Percentiles rank a stretch among this genome's conserved stretches.
These are phyloP conservation scores for Cyclina sinensis DNA, from an alignment of 1,140 invertebrate species.

Conservation along the genomic window DNA sequence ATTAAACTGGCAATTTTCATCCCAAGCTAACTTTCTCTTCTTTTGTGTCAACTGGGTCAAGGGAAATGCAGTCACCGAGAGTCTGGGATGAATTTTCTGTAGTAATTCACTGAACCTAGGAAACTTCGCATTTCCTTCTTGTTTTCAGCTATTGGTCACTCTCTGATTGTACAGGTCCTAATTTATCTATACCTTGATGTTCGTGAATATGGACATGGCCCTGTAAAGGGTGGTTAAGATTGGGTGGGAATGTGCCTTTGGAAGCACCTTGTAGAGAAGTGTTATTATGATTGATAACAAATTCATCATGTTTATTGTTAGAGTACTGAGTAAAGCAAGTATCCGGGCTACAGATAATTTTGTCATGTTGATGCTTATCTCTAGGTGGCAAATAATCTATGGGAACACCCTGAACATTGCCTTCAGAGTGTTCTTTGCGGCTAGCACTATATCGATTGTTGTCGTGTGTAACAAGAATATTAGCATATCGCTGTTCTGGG, in stretches of 20 bases:
- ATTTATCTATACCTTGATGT: not conserved
- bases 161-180: not conserved
- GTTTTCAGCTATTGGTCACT: conserved; percentile 38
- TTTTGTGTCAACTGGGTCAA: conserved; percentile 22
- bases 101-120: conserved; percentile 29
- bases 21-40: conserved; percentile 34
- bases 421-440: conserved; percentile 2
- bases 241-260: not conserved
- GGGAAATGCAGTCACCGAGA: not conserved
- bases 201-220: not conserved
- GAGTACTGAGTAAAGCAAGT: not conserved
- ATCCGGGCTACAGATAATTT: not conserved
- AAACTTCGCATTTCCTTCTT: conserved; percentile 21
- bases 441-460: too few species aligned
- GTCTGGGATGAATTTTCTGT: conserved; percentile 36
- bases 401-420: not conserved
- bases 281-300: not conserved
- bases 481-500: too few species aligned
- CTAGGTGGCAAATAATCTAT: not conserved
- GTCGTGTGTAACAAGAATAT: too few species aligned
- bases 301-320: not conserved
- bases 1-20: conserved; percentile 29
- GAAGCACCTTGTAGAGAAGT: not conserved
- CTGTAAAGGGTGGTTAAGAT: not conserved
- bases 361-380: not conserved